Evolutionary conservation across 92 coral and sea anemone genomes (phyloP).

Genomic region (Montipora capitata): DNA sequence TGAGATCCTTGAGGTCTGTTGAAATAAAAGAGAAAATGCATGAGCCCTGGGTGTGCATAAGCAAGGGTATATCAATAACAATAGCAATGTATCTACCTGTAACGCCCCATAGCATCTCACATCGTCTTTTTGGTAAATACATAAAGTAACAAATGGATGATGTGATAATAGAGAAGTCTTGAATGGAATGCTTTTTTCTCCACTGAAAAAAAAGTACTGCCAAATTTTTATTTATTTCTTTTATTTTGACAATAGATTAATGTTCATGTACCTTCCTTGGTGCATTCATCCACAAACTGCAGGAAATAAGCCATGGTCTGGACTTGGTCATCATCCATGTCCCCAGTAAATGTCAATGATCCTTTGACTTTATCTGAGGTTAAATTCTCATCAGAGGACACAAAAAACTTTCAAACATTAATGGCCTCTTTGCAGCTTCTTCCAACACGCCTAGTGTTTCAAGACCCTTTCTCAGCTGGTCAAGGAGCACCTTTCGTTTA

Average conservation of each 20-base stretch:
- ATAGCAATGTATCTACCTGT: not conserved
- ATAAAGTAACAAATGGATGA: not conserved
- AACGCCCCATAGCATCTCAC: not conserved
- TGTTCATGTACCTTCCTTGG: conserved; percentile 20
- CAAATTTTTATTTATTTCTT: no score
- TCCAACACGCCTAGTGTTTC: conserved; percentile 30
- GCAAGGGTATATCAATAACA: not conserved
- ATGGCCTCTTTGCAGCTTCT: conserved; percentile 41
- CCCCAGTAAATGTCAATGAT: conserved; percentile 11
- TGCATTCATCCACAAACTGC: conserved; percentile 32
- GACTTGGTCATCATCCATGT: conserved; percentile 16
- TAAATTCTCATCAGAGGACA: not conserved
- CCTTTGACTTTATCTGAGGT: conserved; percentile 29
- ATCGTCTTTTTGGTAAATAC: not conserved
- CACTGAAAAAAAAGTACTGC: not conserved
- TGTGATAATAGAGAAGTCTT: not conserved
- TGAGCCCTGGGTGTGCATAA: conserved; percentile 1
- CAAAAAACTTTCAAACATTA: conserved; percentile 55
- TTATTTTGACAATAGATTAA: not conserved
- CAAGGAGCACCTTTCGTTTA: conserved; percentile 47
- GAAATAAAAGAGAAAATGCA: conserved; percentile 14
- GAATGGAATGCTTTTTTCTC: not conserved
- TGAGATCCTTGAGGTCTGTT: conserved; percentile 32
- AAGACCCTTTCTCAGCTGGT: conserved; percentile 52
- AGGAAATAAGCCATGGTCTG: conserved; percentile 31